These are phyloP conservation scores for Scylla paramamosain DNA, from an alignment of 1,140 invertebrate genomes.

Conservation along the genomic window DNA sequence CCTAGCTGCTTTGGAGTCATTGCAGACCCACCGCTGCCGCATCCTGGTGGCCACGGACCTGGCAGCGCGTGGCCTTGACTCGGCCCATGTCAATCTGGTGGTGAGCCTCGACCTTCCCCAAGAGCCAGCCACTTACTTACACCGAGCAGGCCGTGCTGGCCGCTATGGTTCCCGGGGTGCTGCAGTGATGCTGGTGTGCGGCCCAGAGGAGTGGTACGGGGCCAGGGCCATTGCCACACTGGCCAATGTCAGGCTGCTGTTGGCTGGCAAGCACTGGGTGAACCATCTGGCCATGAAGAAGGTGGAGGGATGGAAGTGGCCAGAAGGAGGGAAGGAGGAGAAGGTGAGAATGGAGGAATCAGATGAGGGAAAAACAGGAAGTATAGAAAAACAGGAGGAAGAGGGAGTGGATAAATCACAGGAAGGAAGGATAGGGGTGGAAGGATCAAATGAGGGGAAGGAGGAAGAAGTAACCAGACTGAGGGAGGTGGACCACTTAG, in stretches of 20 bases:
- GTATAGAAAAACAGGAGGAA: neutral
- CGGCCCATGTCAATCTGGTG: conserved; percentile 94
- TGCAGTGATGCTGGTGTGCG: conserved; percentile 60
- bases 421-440: neutral
- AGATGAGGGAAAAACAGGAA: neutral
- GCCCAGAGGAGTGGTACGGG: conserved; percentile 66
- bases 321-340: neutral
- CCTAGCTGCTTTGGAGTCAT: conserved; percentile 67
- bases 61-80: conserved; percentile 93
- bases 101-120: conserved; percentile 94
- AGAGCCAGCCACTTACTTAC: conserved; percentile 94
- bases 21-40: conserved; percentile 82
- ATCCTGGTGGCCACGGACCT: conserved; percentile 95
- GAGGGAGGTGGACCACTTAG: neutral
- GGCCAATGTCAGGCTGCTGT: conserved; percentile 54
- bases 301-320: conserved; percentile 29
- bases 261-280: conserved; percentile 46
- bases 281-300: conserved; percentile 41
- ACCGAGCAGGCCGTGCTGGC: conserved; percentile 96
- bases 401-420: neutral
- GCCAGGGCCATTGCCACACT: conserved; percentile 71
- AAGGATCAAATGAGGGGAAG: neutral
- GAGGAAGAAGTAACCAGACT: neutral
- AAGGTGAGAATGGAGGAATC: conserved; percentile 30
- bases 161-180: conserved; percentile 85